Evolutionary conservation across 1,140 invertebrate genomes (phyloP), one percentile per base, ranked within the genome.

Genomic region (Nasonia longicornis): DNA sequence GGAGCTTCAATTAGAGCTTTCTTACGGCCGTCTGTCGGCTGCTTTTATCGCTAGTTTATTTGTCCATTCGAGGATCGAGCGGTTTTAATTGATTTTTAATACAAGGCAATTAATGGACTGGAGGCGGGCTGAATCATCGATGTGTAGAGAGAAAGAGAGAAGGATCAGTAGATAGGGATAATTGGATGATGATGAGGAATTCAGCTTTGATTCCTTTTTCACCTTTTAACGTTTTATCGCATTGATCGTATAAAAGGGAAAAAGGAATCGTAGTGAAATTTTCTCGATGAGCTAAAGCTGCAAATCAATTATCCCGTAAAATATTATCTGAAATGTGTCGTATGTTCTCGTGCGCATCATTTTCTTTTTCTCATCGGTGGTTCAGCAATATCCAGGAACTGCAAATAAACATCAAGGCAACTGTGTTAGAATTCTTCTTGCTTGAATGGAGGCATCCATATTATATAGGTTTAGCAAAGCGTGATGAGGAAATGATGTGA

Each of bases 1-100:
- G 16, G 20, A n/a, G 48, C 76, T 82, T 82, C 81, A 82, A 82
- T 82, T 82, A 82, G 75, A 74, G 14, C 38, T 16, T 73, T 29
- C 63, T 35, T 78, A 35, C n/a, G 12, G 3, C 29, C 74, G n/a
- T 64, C 45, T 20, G 10, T 74, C 42, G 48, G 1, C 29, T 58
- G 52, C 52, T 58, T 66, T 20, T 70, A 11, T 26, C 69, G 48
- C 45, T 70, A 29, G 52, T 70, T 77, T 77, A 67, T 67, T 67
- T 42, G 1, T 69, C 45, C 14, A 31, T 26, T 22, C 22, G 48
- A 58, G n/a, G 52, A 29, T 52, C 52, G 66, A 74, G 73, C 42
- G 6, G 45, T 67, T 77, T 77, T 69, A 52, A 75, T 80, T 69
- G 63, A 35, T 58, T 77, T 75, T 75, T 2, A 80, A 80, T 76